Conservation (phyloP, 2,888 invertebrate genomes). For the Erebia ligea region DNA sequence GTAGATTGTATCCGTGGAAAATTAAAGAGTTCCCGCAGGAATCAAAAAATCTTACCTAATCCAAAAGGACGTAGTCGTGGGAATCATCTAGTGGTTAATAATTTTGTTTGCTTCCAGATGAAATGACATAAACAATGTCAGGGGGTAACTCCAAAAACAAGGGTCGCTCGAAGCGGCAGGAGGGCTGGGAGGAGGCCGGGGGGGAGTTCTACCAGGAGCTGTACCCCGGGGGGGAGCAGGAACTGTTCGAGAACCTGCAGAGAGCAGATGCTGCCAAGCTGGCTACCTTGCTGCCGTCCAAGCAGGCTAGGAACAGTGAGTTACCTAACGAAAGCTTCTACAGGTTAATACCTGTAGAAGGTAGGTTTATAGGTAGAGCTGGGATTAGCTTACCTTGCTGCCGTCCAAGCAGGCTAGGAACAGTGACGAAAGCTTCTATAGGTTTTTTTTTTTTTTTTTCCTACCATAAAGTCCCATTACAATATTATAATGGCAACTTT, state of each 20-base stretch:
- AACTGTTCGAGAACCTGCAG: conserved; percentile 87
- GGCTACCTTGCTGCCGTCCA: conserved; percentile 90
- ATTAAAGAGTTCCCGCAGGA: too few relatives aligned
- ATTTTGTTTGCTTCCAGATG: conserved; percentile 35
- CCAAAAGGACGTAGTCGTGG: too few relatives aligned
- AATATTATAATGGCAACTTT: too few relatives aligned
- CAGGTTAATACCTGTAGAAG: too few relatives aligned
- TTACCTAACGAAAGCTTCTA: conserved; percentile 67
- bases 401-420: conserved; percentile 91
- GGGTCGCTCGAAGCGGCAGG: conserved; percentile 64
- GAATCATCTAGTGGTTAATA: too few relatives aligned
- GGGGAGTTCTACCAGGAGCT: conserved; percentile 93
- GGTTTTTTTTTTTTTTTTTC: too few relatives aligned
- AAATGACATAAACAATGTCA: conserved; percentile 64
- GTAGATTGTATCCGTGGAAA: too few relatives aligned
- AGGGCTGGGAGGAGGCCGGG: conserved; percentile 92
- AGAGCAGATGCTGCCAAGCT: conserved; percentile 89
- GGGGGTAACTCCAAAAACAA: conserved; percentile 74
- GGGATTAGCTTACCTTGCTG: conserved; percentile 79
- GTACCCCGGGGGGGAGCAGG: conserved; percentile 87
- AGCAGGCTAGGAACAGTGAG: conserved; percentile 89
- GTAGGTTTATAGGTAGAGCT: too few relatives aligned
- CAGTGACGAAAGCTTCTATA: too few relatives aligned
- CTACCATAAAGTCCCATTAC: too few relatives aligned
- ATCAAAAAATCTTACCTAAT: too few relatives aligned